Base-by-base conservation (phyloP, 2,888 invertebrate genomes). In the Folsomia manolachei region DNA sequence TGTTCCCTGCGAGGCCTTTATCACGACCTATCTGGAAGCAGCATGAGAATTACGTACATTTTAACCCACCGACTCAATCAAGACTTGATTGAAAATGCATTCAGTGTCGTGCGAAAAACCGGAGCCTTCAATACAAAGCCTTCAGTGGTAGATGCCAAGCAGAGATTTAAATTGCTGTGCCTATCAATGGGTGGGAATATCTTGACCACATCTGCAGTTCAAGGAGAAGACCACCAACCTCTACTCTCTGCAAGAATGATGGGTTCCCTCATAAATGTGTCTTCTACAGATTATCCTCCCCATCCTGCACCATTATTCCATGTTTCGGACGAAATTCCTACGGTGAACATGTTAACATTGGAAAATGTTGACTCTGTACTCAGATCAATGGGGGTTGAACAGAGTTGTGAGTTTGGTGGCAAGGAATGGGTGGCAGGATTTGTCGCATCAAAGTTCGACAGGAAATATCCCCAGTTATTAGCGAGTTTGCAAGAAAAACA, bases 1-100 rank as follows among this genome's bases (percentile, higher is more conserved):
- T 11, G 19, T 60, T 60, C 60, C 9, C 9, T 60, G 60, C 11
- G 60, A 7, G 60, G 19, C 7, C 11, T 60, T 11, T 60, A 11
- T 60, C 11, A 19, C 19, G 60, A 60, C 9, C 7, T 60, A 19
- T n/a, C 11, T 60, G n/a, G 21, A n/a, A n/a, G n/a, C 7, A 7
- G 7, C 11, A n/a, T 60, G 60, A 11, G 60, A 7, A 19, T 21
- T 25, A n/a, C 7, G 7, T 63, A 63, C 26, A 63, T 63, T n/a
- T 63, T 63, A 25, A 63, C 63, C 21, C 63, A 25, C 9, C 21
- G 63, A 24, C 25, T 63, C 4, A 63, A 63, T 63, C 63, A 63
- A n/a, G 63, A 63, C 25, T 7, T 25, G 9, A n/a, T 7, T 7
- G 63, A 63, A 24, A 63, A 63, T 63, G 63, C 63, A 2, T 63